phyloP scores from a whole-genome alignment of 2,113 vertebrate genomes.

The Brienomyrus brachyistius region DNA sequence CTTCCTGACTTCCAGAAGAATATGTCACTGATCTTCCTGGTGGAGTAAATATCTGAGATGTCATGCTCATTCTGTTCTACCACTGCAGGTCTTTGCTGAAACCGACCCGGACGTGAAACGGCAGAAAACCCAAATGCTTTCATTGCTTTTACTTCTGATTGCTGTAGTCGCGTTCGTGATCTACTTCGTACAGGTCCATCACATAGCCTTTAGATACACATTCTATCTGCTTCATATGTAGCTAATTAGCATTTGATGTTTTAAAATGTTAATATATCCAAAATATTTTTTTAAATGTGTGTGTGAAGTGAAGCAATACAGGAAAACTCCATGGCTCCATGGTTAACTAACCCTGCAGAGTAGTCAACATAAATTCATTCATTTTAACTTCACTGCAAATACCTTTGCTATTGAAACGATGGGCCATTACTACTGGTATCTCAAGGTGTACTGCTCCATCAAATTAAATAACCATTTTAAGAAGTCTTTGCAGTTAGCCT shows the following conservation, averaged over 20 bases:
- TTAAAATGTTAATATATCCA: not conserved
- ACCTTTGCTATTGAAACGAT: not conserved
- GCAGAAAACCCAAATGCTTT: conserved; percentile 6
- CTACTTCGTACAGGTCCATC: not conserved
- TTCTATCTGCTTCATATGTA: not conserved
- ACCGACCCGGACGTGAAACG: not conserved
- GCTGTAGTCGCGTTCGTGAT: not conserved
- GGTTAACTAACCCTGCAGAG: not conserved
- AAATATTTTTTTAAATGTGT: not conserved
- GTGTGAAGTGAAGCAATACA: not conserved
- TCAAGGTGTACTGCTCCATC: not conserved
- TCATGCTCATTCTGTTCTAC: not conserved
- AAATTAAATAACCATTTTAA: too few relatives aligned
- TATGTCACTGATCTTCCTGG: not conserved
- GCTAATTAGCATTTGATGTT: not conserved
- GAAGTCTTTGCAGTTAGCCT: too few relatives aligned
- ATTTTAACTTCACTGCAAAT: not conserved
- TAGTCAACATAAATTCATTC: not conserved
- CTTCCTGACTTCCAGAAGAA: not conserved
- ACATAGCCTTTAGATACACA: not conserved
- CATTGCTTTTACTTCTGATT: conserved; percentile 5
- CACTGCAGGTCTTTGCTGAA: conserved; percentile 10
- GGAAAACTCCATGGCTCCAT: not conserved
- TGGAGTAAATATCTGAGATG: not conserved
- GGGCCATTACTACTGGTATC: not conserved